Evolutionary conservation across 2,113 vertebrate genomes (phyloP).

Genomic region (Sebastes schlegelii): DNA sequence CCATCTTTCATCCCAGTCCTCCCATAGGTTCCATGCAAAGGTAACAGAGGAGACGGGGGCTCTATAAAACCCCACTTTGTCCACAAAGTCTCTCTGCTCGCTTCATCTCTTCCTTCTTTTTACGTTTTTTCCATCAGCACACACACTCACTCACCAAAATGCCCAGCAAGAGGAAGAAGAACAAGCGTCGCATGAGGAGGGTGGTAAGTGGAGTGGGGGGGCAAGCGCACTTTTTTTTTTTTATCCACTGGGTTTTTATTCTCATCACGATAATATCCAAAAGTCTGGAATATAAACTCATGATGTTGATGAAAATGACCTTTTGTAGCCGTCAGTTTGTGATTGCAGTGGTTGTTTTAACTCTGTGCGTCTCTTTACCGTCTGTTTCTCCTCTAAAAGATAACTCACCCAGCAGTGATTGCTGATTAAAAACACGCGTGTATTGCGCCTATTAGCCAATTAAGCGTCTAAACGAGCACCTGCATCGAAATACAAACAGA

Average conservation of each 20-base stretch:
- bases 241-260: neutral
- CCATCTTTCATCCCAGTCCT: constrained; percentile 42
- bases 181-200: constrained; percentile 79
- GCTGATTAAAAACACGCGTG: neutral
- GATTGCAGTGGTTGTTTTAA: neutral
- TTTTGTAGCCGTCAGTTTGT: neutral
- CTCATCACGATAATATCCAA: neutral
- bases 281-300: neutral
- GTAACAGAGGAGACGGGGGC: constrained; percentile 42
- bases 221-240: neutral
- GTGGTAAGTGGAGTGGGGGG: constrained; percentile 68
- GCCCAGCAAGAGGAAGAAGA: constrained; percentile 85
- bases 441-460: neutral
- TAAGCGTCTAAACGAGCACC: no score
- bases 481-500: neutral
- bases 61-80: constrained; percentile 72
- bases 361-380: neutral
- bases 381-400: neutral
- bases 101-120: constrained; percentile 19
- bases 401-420: no score
- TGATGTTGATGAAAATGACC: neutral
- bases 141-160: constrained; percentile 56
- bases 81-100: constrained; percentile 1
- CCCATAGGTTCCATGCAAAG: constrained; percentile 69
- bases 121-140: constrained; percentile 11